Evolutionary conservation across 2,113 vertebrate species (phyloP).

Genomic region (Grantiella picta): DNA sequence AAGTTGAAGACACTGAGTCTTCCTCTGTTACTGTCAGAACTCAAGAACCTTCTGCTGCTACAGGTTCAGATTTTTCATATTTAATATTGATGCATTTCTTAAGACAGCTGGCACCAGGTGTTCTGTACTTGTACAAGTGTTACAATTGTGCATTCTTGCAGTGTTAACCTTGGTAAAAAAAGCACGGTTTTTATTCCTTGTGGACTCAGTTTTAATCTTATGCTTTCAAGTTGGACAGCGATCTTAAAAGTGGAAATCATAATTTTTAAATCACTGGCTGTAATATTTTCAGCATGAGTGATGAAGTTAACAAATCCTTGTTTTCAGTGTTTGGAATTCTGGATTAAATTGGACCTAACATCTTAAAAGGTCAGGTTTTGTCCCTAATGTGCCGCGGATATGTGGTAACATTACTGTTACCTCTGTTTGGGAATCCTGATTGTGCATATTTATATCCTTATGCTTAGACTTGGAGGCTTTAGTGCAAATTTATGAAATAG

Average conservation of each 20-base stretch:
- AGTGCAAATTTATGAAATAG: neutral
- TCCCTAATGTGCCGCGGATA: neutral
- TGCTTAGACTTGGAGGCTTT: neutral
- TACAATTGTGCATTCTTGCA: neutral
- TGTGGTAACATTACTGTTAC: neutral
- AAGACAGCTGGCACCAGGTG: neutral
- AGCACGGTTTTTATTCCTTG: neutral
- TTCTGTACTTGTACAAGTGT: neutral
- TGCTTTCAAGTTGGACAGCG: neutral
- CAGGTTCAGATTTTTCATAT: constrained; percentile 66
- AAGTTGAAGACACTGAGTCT: constrained; percentile 43
- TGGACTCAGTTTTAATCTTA: neutral
- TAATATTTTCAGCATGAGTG: neutral
- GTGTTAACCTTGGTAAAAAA: accelerated
- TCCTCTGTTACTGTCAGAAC: constrained; percentile 36
- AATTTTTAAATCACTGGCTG: neutral
- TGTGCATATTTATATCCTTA: neutral
- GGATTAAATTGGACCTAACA: neutral
- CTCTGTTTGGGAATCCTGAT: neutral
- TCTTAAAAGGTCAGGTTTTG: neutral
- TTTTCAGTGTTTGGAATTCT: neutral
- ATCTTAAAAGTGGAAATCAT: neutral
- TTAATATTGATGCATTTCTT: neutral
- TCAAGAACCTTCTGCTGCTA: constrained; percentile 62
- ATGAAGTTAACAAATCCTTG: neutral